Percentiles rank a stretch among this genome's conserved stretches.
Conservation (phyloP, 2,113 vertebrate genomes). For the Bolborhynchus lineola region DNA sequence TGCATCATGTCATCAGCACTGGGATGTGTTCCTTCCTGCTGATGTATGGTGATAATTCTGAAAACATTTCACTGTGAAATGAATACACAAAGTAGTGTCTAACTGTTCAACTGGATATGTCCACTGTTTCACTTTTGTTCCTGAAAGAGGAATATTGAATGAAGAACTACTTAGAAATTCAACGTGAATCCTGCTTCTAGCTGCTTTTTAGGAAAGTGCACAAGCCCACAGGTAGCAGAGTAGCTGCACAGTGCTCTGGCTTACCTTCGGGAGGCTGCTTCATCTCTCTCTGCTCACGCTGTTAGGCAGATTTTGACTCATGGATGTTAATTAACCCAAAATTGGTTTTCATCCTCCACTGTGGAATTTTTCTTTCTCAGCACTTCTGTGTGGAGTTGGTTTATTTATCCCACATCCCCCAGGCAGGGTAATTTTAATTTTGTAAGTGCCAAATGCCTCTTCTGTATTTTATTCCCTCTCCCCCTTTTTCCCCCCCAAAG, state of each 20-base stretch:
- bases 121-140: not conserved
- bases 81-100: not conserved
- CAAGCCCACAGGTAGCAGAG: not conserved
- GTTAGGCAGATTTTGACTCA: not conserved
- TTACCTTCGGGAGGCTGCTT: not conserved
- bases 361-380: not conserved
- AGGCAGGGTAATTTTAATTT: not conserved
- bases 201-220: not conserved
- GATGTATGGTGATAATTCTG: not conserved
- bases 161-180: not conserved
- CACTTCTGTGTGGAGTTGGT: not conserved
- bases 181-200: not conserved
- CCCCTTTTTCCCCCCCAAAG: too few relatives aligned
- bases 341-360: not conserved
- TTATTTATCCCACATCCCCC: not conserved
- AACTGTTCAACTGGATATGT: not conserved
- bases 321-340: slow-evolving; percentile 16
- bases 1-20: not conserved
- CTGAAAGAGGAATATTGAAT: not conserved
- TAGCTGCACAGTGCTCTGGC: not conserved
- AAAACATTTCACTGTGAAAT: not conserved
- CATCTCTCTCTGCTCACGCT: not conserved
- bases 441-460: not conserved
- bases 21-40: not conserved
- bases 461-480: too few relatives aligned